Evolutionary conservation across 2,797 vertebrate species (phyloP).

Genomic region (Leuciscus waleckii): DNA sequence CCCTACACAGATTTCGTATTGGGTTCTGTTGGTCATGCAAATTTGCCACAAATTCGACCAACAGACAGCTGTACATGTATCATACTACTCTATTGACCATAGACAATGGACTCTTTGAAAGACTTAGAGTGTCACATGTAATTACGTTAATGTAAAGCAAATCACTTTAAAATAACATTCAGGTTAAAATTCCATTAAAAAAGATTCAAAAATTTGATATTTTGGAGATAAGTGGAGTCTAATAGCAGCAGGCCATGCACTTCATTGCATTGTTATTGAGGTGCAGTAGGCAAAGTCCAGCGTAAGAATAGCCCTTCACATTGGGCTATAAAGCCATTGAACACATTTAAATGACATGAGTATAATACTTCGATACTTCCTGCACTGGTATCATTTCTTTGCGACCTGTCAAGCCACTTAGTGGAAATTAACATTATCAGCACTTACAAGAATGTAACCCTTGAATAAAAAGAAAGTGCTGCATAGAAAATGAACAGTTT

Average conservation of each 20-base stretch:
- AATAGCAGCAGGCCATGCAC: background rate
- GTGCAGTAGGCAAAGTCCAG: background rate
- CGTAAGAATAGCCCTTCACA: conserved; percentile 12
- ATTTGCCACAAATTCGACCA: background rate
- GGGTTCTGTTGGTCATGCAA: background rate
- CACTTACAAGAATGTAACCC: conserved; percentile 46
- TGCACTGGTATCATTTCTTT: conserved; percentile 5
- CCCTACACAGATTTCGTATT: too few species aligned
- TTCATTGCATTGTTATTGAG: background rate
- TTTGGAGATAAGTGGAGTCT: background rate
- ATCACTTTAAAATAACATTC: background rate
- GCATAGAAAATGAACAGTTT: conserved; percentile 49
- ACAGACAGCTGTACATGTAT: background rate
- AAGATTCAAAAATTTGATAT: background rate
- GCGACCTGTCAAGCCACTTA: conserved; percentile 50
- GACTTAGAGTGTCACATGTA: background rate
- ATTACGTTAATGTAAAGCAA: background rate
- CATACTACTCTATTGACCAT: background rate
- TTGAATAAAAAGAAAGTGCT: conserved; percentile 42
- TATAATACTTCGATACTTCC: conserved; percentile 23
- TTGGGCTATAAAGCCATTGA: background rate
- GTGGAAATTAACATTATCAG: conserved; percentile 49
- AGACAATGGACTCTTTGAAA: background rate
- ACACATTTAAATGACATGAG: conserved; percentile 32
- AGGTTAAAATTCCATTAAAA: background rate